Percentiles rank a stretch among this genome's conserved stretches.
Conservation (phyloP, 2,888 invertebrate species). For the Timandra comae region DNA sequence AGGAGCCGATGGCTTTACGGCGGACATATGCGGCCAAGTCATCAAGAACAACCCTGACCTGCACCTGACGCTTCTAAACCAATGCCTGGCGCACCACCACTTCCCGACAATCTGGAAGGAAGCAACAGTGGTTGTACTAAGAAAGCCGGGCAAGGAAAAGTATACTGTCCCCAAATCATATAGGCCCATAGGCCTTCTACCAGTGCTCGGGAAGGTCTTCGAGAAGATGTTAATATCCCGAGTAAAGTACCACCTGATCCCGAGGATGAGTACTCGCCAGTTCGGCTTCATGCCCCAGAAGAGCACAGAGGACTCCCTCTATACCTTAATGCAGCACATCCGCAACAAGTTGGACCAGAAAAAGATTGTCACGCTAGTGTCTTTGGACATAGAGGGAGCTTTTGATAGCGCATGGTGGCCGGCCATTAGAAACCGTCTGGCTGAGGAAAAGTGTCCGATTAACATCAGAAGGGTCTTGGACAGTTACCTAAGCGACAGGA, state of each 20-base stretch:
- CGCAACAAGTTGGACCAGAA: background rate
- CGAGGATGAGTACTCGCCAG: background rate
- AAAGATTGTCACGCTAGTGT: background rate
- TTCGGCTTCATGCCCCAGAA: background rate
- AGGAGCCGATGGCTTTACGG: conserved; percentile 20
- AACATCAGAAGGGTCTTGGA: conserved; percentile 3
- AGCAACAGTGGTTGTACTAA: conserved; percentile 13
- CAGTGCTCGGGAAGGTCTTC: conserved; percentile 15
- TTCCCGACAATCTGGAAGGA: conserved; percentile 19
- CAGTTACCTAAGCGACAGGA: conserved; percentile 6
- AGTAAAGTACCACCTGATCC: background rate
- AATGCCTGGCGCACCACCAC: conserved; percentile 9
- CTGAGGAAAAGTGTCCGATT: conserved; percentile 4
- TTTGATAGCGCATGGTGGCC: conserved; percentile 13
- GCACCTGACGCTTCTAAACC: conserved; percentile 15
- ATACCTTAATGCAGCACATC: background rate
- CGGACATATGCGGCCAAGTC: conserved; percentile 20
- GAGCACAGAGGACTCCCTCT: conserved; percentile 2
- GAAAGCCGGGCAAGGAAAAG: conserved; percentile 18
- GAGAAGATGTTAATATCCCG: background rate
- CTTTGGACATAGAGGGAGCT: conserved; percentile 13
- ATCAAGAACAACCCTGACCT: conserved; percentile 4
- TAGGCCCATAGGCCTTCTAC: conserved; percentile 19
- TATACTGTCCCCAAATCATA: conserved; percentile 18
- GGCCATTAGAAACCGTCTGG: conserved; percentile 3